phyloP scores from a whole-genome alignment of 1,140 invertebrate genomes.

The Eriocheir sinensis region DNA sequence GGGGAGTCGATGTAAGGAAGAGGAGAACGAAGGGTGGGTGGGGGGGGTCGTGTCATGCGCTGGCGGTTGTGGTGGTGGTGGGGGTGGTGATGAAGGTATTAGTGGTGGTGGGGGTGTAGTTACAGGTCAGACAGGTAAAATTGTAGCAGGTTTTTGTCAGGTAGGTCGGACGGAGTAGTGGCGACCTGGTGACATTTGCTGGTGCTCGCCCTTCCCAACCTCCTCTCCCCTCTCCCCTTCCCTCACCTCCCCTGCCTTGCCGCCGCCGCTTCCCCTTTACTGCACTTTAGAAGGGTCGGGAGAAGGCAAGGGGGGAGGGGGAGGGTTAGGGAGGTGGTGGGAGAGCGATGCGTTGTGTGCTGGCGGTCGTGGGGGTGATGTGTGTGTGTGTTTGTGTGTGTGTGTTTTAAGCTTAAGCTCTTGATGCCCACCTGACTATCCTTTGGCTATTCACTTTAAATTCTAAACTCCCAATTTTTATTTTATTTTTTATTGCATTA shows the following conservation, averaged over 20 bases:
- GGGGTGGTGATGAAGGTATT: background rate
- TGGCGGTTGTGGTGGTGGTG: background rate
- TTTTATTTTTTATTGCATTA: too few species aligned
- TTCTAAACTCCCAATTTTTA: too few species aligned
- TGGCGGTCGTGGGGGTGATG: background rate
- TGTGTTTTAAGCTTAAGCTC: too few species aligned
- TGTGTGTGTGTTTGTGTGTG: background rate
- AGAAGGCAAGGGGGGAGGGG: background rate
- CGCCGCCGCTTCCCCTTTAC: background rate
- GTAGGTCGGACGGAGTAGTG: slow-evolving; percentile 6
- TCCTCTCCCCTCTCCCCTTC: slow-evolving; percentile 35
- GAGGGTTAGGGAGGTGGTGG: background rate
- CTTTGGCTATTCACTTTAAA: too few species aligned
- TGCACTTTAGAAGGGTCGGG: background rate
- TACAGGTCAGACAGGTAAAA: background rate
- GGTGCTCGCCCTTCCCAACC: background rate
- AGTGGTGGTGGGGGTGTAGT: background rate
- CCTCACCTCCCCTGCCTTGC: background rate
- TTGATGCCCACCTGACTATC: too few species aligned
- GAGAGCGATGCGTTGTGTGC: too few species aligned
- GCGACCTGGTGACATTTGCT: slow-evolving; percentile 16
- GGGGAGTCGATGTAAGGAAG: background rate
- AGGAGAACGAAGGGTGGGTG: too few species aligned
- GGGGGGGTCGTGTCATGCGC: too few species aligned
- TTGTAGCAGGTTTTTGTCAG: background rate